Evolutionary conservation across 2,888 invertebrate species (phyloP).

Genomic region (Podotricha telesiphe): DNA sequence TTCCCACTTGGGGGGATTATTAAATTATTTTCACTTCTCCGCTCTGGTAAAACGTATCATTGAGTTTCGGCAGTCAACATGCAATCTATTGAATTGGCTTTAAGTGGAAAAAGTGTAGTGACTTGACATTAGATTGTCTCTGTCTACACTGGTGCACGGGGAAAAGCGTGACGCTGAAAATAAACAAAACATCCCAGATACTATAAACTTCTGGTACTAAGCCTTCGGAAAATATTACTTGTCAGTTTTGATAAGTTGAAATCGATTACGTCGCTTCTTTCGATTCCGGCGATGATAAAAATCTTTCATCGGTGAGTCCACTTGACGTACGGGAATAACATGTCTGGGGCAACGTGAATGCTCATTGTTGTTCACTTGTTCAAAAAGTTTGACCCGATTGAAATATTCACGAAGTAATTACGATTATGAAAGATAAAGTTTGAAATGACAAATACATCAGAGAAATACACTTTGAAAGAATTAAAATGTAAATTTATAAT

Average conservation of each 20-base stretch:
- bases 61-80: too few relatives aligned
- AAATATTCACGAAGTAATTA: slow-evolving; percentile 80
- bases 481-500: neutral
- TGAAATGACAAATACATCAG: neutral
- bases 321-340: slow-evolving; percentile 73
- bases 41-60: neutral
- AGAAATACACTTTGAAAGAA: neutral
- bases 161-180: too few relatives aligned
- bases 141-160: neutral
- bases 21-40: too few relatives aligned
- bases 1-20: too few relatives aligned
- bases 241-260: slow-evolving; percentile 74
- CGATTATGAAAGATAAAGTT: slow-evolving; percentile 70
- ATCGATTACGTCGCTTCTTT: slow-evolving; percentile 73
- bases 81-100: too few relatives aligned
- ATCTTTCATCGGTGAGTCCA: slow-evolving; percentile 65
- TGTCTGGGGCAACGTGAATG: slow-evolving; percentile 65
- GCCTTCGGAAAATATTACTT: slow-evolving; percentile 72
- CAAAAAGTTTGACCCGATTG: slow-evolving; percentile 74
- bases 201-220: slow-evolving; percentile 57
- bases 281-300: slow-evolving; percentile 69
- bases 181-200: neutral
- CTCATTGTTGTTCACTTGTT: slow-evolving; percentile 76
- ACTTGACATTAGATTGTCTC: too few relatives aligned
- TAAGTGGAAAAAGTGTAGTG: too few relatives aligned